Percentiles rank a stretch among this genome's conserved stretches.
phyloP scores from a whole-genome alignment of 2,888 invertebrate species.

The Ischnura elegans region DNA sequence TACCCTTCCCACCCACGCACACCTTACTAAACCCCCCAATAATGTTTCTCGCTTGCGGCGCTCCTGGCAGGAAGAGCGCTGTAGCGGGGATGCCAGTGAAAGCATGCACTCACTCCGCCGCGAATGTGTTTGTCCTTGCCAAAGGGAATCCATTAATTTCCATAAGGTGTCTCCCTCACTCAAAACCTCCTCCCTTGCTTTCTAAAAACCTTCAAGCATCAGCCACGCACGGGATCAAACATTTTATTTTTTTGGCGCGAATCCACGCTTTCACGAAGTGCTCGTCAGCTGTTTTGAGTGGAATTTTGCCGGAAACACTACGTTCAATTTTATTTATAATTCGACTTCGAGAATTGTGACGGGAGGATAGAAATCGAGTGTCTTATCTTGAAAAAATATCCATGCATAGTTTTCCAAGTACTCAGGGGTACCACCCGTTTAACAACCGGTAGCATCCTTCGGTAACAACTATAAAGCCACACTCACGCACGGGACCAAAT shows the following conservation, averaged over 20 bases:
- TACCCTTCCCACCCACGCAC: not conserved
- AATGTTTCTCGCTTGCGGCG: not conserved
- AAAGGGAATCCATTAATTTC: constrained; percentile 31
- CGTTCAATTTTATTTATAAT: not conserved
- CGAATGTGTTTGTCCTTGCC: constrained; percentile 1
- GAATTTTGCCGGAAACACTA: constrained; percentile 14
- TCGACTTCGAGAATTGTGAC: not conserved
- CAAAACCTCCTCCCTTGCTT: not conserved
- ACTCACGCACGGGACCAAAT: too few relatives aligned
- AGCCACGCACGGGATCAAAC: not conserved
- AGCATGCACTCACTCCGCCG: not conserved
- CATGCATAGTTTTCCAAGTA: too few relatives aligned
- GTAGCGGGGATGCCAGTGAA: not conserved
- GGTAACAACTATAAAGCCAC: too few relatives aligned
- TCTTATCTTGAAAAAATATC: too few relatives aligned
- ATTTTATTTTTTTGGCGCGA: not conserved
- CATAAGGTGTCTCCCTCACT: not conserved
- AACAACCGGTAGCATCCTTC: too few relatives aligned
- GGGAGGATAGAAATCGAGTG: not conserved
- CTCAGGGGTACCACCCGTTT: too few relatives aligned
- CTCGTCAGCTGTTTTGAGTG: not conserved
- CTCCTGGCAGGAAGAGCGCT: not conserved
- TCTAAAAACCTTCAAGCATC: not conserved
- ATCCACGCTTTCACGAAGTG: not conserved
- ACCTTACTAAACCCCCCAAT: not conserved